Conservation (phyloP, 2,888 invertebrate species). For the Diarsia mendica region DNA sequence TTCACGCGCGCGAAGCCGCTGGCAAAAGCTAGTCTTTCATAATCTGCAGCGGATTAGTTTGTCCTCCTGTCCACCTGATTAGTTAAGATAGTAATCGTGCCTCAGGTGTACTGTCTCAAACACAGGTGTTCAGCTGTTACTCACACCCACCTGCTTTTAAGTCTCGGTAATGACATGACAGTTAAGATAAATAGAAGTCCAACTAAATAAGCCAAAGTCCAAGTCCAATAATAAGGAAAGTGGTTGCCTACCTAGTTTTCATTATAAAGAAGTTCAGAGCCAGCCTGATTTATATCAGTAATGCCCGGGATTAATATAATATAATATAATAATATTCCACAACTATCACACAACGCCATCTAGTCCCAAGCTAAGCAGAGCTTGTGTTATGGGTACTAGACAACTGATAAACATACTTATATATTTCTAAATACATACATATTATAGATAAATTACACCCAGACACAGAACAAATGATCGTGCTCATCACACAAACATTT, state of each 20-base stretch:
- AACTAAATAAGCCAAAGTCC: neutral
- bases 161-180: neutral
- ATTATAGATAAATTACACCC: too few relatives aligned
- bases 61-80: neutral
- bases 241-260: neutral
- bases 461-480: too few relatives aligned
- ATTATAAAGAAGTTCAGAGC: neutral
- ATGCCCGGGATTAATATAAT: too few relatives aligned
- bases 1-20: too few relatives aligned
- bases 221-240: neutral
- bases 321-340: too few relatives aligned
- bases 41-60: neutral
- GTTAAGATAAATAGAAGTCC: neutral
- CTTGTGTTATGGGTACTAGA: too few relatives aligned
- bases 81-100: neutral
- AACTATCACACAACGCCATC: too few relatives aligned
- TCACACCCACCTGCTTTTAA: constrained; percentile 4
- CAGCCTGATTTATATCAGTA: neutral
- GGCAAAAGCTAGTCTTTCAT: too few relatives aligned
- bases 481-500: too few relatives aligned
- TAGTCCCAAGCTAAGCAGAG: too few relatives aligned
- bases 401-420: too few relatives aligned
- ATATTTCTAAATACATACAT: too few relatives aligned
- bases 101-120: constrained; percentile 9
- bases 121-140: constrained; percentile 10